These are phyloP conservation scores for Saccostrea cuccullata DNA, from an alignment of 1,140 invertebrate species.

Conservation along the genomic window DNA sequence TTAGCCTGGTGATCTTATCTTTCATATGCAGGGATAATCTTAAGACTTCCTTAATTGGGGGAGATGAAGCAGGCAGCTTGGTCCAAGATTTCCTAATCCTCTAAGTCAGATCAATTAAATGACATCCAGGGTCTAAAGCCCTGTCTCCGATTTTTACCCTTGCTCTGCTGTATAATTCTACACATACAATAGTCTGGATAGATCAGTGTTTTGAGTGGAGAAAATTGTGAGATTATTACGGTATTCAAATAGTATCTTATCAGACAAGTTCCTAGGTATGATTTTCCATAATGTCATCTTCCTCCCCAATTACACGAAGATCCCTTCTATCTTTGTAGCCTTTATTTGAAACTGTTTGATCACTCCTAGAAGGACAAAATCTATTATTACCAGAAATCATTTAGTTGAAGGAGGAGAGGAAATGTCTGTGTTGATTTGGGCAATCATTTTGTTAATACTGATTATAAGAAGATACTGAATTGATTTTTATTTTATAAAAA, in stretches of 20 bases:
- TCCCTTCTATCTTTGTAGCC: not conserved
- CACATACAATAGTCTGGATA: not conserved
- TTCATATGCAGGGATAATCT: constrained; percentile 48
- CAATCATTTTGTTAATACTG: constrained; percentile 12
- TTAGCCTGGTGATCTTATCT: constrained; percentile 46
- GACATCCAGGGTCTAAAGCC: constrained; percentile 32
- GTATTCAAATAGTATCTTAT: constrained; percentile 35
- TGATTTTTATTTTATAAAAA: constrained; percentile 12
- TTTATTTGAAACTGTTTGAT: constrained; percentile 18
- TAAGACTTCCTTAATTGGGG: constrained; percentile 34
- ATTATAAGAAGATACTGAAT: constrained; percentile 11
- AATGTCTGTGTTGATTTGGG: constrained; percentile 27
- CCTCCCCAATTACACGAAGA: constrained; percentile 19
- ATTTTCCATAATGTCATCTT: constrained; percentile 11
- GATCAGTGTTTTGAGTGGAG: constrained; percentile 10
- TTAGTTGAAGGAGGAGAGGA: not conserved
- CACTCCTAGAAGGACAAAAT: not conserved
- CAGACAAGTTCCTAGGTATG: constrained; percentile 35
- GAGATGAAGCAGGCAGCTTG: constrained; percentile 18
- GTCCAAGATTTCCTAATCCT: constrained; percentile 20
- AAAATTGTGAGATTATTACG: constrained; percentile 28
- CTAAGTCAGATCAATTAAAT: constrained; percentile 29
- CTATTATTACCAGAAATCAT: not conserved
- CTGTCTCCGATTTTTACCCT: constrained; percentile 1
- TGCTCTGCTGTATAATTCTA: not conserved